Percentiles rank a stretch among this genome's conserved stretches.
Conservation (phyloP, 2,113 vertebrate genomes). For the Cervus canadensis region DNA sequence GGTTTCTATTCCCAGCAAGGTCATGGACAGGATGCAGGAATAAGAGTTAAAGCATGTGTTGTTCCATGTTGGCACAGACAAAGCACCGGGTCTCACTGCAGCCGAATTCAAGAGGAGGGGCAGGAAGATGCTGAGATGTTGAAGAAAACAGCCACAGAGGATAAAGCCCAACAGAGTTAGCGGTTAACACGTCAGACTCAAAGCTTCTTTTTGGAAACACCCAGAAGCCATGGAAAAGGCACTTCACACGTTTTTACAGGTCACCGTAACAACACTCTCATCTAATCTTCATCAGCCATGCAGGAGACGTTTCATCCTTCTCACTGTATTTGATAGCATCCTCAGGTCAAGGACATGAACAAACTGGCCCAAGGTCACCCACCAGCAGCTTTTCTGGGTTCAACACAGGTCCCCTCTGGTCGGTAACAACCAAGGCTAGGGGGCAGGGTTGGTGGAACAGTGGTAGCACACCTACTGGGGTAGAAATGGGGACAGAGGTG, state of each 20-base stretch:
- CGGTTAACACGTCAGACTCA: neutral
- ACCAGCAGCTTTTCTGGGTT: neutral
- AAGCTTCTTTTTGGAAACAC: neutral
- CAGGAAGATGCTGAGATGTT: neutral
- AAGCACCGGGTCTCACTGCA: neutral
- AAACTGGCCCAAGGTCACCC: neutral
- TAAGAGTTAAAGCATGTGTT: neutral
- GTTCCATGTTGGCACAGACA: neutral
- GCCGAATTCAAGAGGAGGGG: neutral
- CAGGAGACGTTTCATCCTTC: neutral
- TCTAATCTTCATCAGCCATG: neutral
- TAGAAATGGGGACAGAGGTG: neutral
- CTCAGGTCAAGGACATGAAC: neutral
- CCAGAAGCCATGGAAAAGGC: neutral
- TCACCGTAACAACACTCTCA: neutral
- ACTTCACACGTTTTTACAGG: neutral
- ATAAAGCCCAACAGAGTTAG: neutral
- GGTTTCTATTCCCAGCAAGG: neutral
- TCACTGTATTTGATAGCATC: neutral
- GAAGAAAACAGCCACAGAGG: neutral
- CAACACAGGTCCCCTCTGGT: neutral
- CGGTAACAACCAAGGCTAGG: neutral
- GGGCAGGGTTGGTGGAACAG: neutral
- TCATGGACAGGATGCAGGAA: neutral
- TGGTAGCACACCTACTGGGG: neutral